Percentiles rank a stretch among this genome's conserved stretches.
Evolutionary conservation across 2,797 vertebrate genomes (phyloP).

Genomic region (Sternotherus odoratus): DNA sequence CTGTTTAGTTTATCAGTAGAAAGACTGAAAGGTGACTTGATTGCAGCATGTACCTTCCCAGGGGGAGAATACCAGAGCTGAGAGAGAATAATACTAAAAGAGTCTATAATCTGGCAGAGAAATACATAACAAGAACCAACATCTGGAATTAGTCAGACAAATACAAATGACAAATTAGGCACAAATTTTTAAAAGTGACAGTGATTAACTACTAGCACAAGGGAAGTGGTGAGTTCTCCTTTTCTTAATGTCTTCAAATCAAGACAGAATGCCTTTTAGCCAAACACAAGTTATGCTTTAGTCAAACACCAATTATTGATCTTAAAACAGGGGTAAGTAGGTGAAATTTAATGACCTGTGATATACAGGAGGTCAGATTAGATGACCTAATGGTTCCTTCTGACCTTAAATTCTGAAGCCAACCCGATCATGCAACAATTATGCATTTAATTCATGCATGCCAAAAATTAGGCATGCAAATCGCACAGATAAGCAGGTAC

Average conservation of each 20-base stretch:
- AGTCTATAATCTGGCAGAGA: not conserved
- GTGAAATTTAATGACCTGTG: not conserved
- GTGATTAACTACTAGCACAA: not conserved
- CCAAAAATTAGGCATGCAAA: accelerated
- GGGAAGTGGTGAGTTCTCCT: not conserved
- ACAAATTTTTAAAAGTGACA: not conserved
- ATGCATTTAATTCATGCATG: not conserved
- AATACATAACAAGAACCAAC: not conserved
- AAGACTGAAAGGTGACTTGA: not conserved
- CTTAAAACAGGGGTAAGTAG: not conserved
- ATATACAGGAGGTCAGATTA: not conserved
- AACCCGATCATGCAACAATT: not conserved
- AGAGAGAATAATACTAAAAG: not conserved
- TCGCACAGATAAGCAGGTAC: not conserved
- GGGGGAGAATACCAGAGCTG: not conserved
- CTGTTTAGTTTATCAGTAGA: not conserved
- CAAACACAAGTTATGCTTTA: not conserved
- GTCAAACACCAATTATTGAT: not conserved
- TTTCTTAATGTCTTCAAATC: not conserved
- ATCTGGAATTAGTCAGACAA: not conserved
- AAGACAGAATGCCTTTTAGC: not conserved
- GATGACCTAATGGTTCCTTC: not conserved
- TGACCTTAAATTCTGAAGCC: not conserved
- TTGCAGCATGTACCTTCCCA: not conserved
- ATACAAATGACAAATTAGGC: not conserved